phyloP scores from a whole-genome alignment of 2,797 vertebrate genomes.

The Carduelis carduelis region DNA sequence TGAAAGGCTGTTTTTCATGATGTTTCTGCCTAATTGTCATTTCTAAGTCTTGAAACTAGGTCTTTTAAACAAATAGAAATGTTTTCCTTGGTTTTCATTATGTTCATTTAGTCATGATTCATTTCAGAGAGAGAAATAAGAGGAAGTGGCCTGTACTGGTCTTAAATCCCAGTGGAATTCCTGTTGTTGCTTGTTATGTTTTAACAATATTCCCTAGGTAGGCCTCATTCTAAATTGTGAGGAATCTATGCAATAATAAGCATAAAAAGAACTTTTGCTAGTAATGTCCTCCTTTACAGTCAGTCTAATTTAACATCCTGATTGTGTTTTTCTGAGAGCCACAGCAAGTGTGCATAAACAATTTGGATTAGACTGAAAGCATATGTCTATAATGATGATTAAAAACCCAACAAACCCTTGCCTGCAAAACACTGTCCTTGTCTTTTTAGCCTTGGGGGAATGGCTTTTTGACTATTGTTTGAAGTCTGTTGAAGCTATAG shows the following conservation, averaged over 20 bases:
- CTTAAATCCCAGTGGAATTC: not conserved
- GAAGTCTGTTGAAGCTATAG: not conserved
- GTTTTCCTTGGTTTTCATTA: not conserved
- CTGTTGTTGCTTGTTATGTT: not conserved
- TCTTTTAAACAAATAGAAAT: not conserved
- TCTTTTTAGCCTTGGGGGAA: not conserved
- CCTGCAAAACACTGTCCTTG: not conserved
- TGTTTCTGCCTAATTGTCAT: not conserved
- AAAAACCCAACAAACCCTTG: not conserved
- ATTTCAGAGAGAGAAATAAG: not conserved
- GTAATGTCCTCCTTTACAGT: not conserved
- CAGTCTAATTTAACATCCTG: not conserved
- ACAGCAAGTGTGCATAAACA: not conserved
- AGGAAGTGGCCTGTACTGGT: not conserved
- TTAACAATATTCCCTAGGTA: not conserved
- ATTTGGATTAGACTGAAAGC: not conserved
- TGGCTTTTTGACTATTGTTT: not conserved
- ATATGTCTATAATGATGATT: not conserved
- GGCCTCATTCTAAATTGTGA: not conserved
- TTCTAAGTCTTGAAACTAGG: not conserved
- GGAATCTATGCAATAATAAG: not conserved
- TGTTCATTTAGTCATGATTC: not conserved
- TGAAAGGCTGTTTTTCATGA: not conserved
- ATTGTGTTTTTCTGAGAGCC: not conserved
- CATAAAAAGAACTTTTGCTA: not conserved